Base-by-base conservation (phyloP, 2,113 vertebrate genomes). In the Mystacornis crossleyi region DNA sequence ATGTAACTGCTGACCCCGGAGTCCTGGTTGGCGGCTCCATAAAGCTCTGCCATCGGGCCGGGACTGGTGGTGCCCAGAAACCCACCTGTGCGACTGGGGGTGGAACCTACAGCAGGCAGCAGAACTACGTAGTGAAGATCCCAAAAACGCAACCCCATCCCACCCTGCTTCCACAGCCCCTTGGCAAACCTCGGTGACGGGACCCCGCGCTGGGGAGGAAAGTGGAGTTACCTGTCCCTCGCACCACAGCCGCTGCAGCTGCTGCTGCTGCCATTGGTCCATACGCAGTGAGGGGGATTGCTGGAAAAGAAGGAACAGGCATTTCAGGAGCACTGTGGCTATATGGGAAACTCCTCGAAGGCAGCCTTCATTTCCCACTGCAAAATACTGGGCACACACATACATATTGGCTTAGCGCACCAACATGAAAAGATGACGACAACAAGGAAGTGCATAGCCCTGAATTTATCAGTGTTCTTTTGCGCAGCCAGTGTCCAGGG, bases 1-100 rank as follows among this genome's bases (percentile, higher is more conserved):
- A 99, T 99, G 98, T 99, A 99, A 97, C 99, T 99, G 98, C 99
- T 99, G 97, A 99, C 99, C 43, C 99, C 99, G 2, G 99, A 99
- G 96, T 99, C 99, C 98, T 99, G 99, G 96, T 98, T 99, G 98
- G 99, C 99, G 0, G 99, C 98, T 86, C 99, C 99, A 4, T 99
- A 99, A 81, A 99, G 98, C 94, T 99, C 99, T 8, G 99, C 99
- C 99, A 99, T 99, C 9, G 99, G 99, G 67, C 99, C 99, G 0
- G 99, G 99, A 96, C 99, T 99, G 98, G 99, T 99, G 70, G 99
- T 99, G 86, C 99, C 99, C 97, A 99, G 98, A 97, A 99, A 99
- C 38, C 99, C 99, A 97, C 99, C 99, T 12, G 99, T 98, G 97
- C 99, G 99, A 97, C 99, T 99, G 9, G 99, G 99, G 82, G 98